Evolutionary conservation across 2,113 vertebrate species (phyloP), one percentile per base, ranked within the genome.

Genomic region (Dissostichus mawsoni): DNA sequence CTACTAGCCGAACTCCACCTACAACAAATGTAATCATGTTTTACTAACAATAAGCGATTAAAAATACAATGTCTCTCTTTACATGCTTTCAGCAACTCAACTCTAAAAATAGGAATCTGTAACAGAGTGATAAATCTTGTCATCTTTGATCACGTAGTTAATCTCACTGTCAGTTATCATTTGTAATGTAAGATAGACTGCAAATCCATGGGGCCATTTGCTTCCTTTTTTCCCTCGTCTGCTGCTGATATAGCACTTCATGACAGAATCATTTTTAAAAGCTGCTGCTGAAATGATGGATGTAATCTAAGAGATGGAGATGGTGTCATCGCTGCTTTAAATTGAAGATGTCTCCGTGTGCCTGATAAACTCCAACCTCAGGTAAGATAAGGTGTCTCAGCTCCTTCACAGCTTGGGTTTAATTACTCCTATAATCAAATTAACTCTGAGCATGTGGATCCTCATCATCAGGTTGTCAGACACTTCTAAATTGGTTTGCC

Each of bases 391-490:
- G 23, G 16, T 44, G 52, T 13, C 14, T 45, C 4, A 0, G 12
- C 5, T 3, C 23, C 48, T 16, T 73, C n/a, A 50, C 11, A 63
- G 29, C n/a, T 29, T 1, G 16, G 0, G 29, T 55, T 36, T 3
- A 63, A 61, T 11, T 3, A 55, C 36, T 33, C 58, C 63, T 11
- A 2, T 64, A 68, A 69, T 63, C 45, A 66, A 23, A 45, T 66
- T 18, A 61, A 44, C 36, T 36, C n/a, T 41, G 14, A 41, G 23
- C 12, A 20, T 45, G 44, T 36, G 7, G 9, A 20, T 44, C 18
- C 62, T 76, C 3, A 53, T 66, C 57, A 76, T 41, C 66, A 36
- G 70, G n/a, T n/a, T 64, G 71, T 58, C 80, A 50, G 48, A 56
- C 7, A 14, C 44, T 53, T 74, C 23, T 67, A 41, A 64, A 44